Evolutionary conservation across 1,140 invertebrate genomes (phyloP), one percentile per base, ranked within the genome.

Genomic region (Glomeris maerens): DNA sequence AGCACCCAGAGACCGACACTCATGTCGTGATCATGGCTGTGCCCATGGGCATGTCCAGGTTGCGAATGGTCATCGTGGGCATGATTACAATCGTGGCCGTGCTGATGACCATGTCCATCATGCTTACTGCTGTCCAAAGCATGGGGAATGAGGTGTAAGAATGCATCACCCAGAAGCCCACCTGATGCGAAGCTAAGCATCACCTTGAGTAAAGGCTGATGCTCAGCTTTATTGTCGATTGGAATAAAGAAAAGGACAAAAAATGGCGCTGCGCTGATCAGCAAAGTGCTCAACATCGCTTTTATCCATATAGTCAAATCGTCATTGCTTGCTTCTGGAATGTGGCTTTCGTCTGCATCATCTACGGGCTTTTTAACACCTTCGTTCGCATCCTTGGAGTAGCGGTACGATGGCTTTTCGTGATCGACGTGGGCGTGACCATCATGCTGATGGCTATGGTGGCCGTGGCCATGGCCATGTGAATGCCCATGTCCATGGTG

Each of bases 71-170:
- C 65, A 17, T 36, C 50, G 54, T 73, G 70, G 17, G 56, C 57
- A 58, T 79, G 71, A 56, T 71, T 71, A 41, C 69, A 72, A 51
- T 66, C 53, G 63, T 82, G 71, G 1, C 57, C 56, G 57, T 76
- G 72, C 2, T 59, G 61, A 59, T 82, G 76, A 14, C 63, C 53
- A 58, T 79, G 75, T 14, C 65, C 69, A 46, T 55, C 49, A 2
- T 54, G 51, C 4, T 63, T 62, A 10, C 38, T 38, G 60, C 71
- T 45, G 25, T 81, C 75, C 31, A 78, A 70, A 17, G 92, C 89
- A 72, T 97, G 92, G 28, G 93, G 93, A 63, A 97, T 97, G 23
- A 97, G 69, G 74, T 97, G 93, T 1, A 97, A 69, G 70, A 97
- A 97, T 3, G 93, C 91, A 74, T 97, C 93, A 5, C 92, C 93